A percentile compares a stretch with the other conserved stretches of the same genome.
These are phyloP conservation scores for Squalus acanthias DNA, from an alignment of 2,797 vertebrate genomes.

Conservation along the genomic window DNA sequence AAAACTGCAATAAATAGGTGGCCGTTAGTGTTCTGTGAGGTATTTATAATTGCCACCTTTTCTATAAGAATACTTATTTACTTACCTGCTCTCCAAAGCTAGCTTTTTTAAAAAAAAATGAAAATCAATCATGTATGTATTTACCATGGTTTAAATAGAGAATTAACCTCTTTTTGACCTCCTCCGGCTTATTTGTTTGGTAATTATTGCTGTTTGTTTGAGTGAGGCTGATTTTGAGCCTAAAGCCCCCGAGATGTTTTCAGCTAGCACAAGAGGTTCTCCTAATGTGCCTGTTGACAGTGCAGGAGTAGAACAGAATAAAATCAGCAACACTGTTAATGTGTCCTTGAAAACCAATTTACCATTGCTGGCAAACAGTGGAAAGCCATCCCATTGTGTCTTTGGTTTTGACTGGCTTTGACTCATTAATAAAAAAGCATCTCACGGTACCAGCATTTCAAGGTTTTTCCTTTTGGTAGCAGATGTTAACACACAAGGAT, in stretches of 20 bases:
- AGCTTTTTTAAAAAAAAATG: background rate
- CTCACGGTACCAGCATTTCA: background rate
- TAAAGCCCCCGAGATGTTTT: background rate
- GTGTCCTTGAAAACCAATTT: background rate
- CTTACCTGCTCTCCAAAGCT: background rate
- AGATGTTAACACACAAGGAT: background rate
- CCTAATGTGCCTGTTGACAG: background rate
- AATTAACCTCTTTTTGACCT: background rate
- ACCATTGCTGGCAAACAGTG: background rate
- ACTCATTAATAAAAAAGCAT: too few relatives aligned
- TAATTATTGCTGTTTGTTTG: background rate
- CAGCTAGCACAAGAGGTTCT: background rate
- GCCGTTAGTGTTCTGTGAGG: background rate
- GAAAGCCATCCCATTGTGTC: background rate
- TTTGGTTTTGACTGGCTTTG: background rate
- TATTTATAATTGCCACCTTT: background rate
- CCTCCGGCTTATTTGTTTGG: background rate
- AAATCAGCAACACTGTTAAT: background rate
- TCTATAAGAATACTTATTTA: background rate
- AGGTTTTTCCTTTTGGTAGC: background rate
- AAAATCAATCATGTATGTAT: background rate
- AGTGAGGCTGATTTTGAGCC: background rate
- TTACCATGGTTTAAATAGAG: background rate
- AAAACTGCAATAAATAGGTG: background rate
- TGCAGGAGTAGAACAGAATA: background rate